These are phyloP conservation scores for Eulemur coronatus DNA, from an alignment of 2,797 vertebrate genomes.

Conservation along the genomic window DNA sequence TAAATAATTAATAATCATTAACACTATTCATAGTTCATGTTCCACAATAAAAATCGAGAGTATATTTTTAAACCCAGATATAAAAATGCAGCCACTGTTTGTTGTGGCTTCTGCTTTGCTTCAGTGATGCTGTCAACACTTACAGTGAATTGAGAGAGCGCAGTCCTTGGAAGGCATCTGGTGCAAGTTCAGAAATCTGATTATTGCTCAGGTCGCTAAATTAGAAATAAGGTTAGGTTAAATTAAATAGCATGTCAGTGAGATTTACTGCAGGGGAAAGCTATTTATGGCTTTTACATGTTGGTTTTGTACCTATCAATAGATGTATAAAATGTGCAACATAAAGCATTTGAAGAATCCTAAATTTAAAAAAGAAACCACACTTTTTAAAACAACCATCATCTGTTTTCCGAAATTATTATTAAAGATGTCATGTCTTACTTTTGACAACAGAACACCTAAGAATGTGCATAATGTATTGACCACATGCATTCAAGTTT, in stretches of 20 bases:
- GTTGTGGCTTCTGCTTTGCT: not conserved
- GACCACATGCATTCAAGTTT: not conserved
- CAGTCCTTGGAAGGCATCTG: slow-evolving; percentile 96
- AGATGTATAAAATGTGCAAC: not conserved
- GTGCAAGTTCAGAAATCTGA: slow-evolving; percentile 96
- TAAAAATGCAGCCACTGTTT: not conserved
- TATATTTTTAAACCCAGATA: not conserved
- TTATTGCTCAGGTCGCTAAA: slow-evolving; percentile 97
- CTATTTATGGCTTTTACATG: not conserved
- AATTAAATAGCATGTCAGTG: slow-evolving; percentile 45
- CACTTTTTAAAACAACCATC: not conserved
- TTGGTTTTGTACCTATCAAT: not conserved
- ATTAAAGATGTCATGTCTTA: not conserved
- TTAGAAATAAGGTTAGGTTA: slow-evolving; percentile 69
- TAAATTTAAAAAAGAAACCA: not conserved
- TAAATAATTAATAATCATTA: not conserved
- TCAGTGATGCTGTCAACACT: slow-evolving; percentile 76
- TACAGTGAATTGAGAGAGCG: slow-evolving; percentile 98
- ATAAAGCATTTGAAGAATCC: not conserved
- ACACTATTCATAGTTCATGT: not conserved
- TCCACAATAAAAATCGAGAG: not conserved
- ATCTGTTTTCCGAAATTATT: not conserved
- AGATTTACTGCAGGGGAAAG: not conserved
- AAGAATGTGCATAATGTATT: not conserved
- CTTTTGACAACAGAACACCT: not conserved